Evolutionary conservation across 2,888 invertebrate species (phyloP), one percentile per base, ranked within the genome.

Genomic region (Diogma glabrata): DNA sequence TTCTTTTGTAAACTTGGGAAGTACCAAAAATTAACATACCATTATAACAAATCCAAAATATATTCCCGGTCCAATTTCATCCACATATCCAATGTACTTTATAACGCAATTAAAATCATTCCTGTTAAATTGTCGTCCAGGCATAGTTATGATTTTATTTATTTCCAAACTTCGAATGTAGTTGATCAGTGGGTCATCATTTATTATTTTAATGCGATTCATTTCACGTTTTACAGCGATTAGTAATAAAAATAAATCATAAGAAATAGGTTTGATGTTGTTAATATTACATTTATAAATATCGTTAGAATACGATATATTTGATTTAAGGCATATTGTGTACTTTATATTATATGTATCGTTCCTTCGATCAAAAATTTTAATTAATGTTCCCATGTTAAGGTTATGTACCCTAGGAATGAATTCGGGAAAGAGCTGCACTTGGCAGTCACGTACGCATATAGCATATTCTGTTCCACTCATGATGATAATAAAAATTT

Each of bases 21-120:
- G n/a, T n/a, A n/a, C n/a, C n/a, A n/a, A n/a, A n/a, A 36, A 40
- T 19, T 14, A 22, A 53, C 59, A 57, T 62, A 78, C 78, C 72
- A 75, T 66, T 59, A 79, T 60, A 60, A 76, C 74, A 54, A 79
- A 66, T 46, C 76, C 78, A 61, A 75, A 73, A 61, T 75, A 75
- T 60, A 73, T 72, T 56, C 77, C 72, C 20, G 64, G 62, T 51
- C 71, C 75, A 50, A 77, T 63, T 54, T 77, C 73, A 52, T 67
- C 63, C 49, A 77, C 75, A 47, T 66, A 63, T 26, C 78, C 78
- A 58, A 77, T 75, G 59, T 71, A 77, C 57, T 71, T 63, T 20
- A 67, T 72, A 49, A 79, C 72, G 55, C 70, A 69, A 23, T 73
- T 69, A 49, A 68, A 59, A 9, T 52, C 33, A 48, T n/a, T 48